phyloP scores from a whole-genome alignment of 2,888 invertebrate species.

The Drosophila barbarae region DNA sequence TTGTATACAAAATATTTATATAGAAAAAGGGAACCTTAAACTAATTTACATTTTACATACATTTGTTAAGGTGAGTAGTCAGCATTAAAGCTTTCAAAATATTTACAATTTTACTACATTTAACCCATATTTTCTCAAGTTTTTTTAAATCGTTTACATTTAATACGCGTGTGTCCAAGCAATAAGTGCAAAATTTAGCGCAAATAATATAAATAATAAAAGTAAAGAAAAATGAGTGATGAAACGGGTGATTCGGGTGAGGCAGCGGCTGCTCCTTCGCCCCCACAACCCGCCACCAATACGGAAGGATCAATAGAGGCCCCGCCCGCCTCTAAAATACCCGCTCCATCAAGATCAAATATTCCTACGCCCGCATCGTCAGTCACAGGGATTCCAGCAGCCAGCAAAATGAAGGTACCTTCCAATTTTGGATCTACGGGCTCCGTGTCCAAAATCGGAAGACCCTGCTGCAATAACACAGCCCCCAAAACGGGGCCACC shows the following conservation, averaged over 20 bases:
- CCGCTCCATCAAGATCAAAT: constrained; percentile 48
- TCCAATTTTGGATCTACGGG: constrained; percentile 67
- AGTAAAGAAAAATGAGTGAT: constrained; percentile 69
- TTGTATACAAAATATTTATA: not conserved
- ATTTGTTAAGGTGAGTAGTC: constrained; percentile 51
- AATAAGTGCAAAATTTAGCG: constrained; percentile 27
- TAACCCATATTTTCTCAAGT: constrained; percentile 14
- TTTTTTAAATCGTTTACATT: constrained; percentile 41
- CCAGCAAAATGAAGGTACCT: constrained; percentile 65
- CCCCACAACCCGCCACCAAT: constrained; percentile 1
- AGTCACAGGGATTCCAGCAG: constrained; percentile 63
- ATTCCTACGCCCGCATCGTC: constrained; percentile 71
- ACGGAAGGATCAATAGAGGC: constrained; percentile 9
- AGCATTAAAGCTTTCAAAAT: constrained; percentile 22
- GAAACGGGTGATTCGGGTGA: constrained; percentile 19
- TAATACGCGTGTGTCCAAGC: constrained; percentile 53
- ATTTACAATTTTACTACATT: constrained; percentile 1
- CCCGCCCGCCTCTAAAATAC: constrained; percentile 19
- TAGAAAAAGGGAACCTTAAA: constrained; percentile 1
- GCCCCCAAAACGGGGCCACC: constrained; percentile 76
- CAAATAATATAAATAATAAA: constrained; percentile 18
- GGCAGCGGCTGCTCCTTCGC: constrained; percentile 14
- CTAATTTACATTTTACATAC: not conserved
- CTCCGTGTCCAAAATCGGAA: constrained; percentile 75
- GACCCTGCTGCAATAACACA: constrained; percentile 71